phyloP scores from a whole-genome alignment of 2,888 invertebrate species.

The Acrobeloides nanus region DNA sequence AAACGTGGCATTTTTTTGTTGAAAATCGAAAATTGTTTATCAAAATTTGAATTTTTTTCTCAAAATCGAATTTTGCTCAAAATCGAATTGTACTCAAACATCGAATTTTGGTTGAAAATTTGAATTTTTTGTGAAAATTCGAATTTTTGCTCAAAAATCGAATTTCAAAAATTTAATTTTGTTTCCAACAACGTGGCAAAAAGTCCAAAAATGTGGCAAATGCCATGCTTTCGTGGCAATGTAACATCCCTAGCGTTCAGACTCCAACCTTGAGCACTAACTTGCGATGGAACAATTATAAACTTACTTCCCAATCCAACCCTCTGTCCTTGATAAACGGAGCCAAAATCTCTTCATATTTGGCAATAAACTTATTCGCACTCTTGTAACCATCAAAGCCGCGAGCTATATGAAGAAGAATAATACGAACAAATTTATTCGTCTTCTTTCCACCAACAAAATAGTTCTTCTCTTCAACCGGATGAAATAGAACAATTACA shows the following conservation, averaged over 20 bases:
- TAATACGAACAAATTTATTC: slow-evolving; percentile 16
- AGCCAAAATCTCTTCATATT: slow-evolving; percentile 12
- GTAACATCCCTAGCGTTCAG: slow-evolving; percentile 12
- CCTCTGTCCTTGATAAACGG: slow-evolving; percentile 20
- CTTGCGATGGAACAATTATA: background rate
- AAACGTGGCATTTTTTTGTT: no score
- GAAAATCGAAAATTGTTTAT: no score
- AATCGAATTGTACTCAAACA: no score
- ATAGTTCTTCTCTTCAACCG: slow-evolving; percentile 11
- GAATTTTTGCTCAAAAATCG: no score
- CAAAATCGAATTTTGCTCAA: no score
- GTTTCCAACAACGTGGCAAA: no score
- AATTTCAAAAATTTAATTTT: no score
- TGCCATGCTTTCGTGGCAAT: no score
- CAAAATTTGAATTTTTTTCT: no score
- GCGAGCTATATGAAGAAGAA: slow-evolving; percentile 15
- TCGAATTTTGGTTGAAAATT: no score
- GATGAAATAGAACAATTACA: slow-evolving; percentile 17
- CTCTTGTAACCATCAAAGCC: slow-evolving; percentile 2
- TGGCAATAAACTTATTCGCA: slow-evolving; percentile 6
- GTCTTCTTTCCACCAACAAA: slow-evolving; percentile 17
- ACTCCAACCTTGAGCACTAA: slow-evolving; percentile 6
- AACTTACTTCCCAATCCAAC: slow-evolving; percentile 23
- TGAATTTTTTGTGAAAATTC: no score
- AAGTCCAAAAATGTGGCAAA: no score